Evolutionary conservation across 1,140 invertebrate genomes (phyloP), one percentile per base, ranked within the genome.

Genomic region (Mycetomoellerius zeteki): DNA sequence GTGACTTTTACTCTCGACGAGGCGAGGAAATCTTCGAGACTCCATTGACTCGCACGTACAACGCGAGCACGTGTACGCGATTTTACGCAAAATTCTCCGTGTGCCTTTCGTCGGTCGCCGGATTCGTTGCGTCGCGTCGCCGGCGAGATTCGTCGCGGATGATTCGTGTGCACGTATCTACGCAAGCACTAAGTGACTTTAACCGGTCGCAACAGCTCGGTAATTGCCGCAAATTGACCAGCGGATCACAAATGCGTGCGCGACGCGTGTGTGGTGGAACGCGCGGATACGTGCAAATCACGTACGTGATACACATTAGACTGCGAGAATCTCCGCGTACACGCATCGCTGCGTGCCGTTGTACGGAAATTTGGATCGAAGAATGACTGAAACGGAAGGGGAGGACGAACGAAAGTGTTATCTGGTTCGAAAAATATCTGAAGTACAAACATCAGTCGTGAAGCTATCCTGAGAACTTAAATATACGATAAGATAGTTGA

Each of bases 171-270:
- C 71, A 67, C 67, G 67, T 37, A 78, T 71, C 62, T 89, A 62
- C 54, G 78, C 73, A 37, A 14, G 67, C 81, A 24, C 85, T 92
- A 92, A 93, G 87, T 92, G 90, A 89, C 89, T 92, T 89, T 90
- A 93, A 93, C 85, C 92, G 80, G 87, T 92, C 85, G 77, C 88
- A 91, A 92, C 91, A 62, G 91, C 87, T 90, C 67, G 86, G 91
- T 93, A 93, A 93, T 93, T 91, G 90, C 52, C 58, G 89, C 86
- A 90, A 93, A 93, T 93, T 93, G 91, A 92, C 89, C 89, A 89
- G 89, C 89, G 86, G 88, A 75, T 75, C 87, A 89, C 82, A 88
- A 91, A 91, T 80, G 82, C 65, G 33, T 52, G 81, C 43, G 50
- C 10, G 24, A 24, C 27, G 54, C 16, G 33, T 10, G 24, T 65